Percentiles rank a stretch among this genome's conserved stretches.
These are phyloP conservation scores for Bucco capensis DNA, from an alignment of 2,113 vertebrate species.

Conservation along the genomic window DNA sequence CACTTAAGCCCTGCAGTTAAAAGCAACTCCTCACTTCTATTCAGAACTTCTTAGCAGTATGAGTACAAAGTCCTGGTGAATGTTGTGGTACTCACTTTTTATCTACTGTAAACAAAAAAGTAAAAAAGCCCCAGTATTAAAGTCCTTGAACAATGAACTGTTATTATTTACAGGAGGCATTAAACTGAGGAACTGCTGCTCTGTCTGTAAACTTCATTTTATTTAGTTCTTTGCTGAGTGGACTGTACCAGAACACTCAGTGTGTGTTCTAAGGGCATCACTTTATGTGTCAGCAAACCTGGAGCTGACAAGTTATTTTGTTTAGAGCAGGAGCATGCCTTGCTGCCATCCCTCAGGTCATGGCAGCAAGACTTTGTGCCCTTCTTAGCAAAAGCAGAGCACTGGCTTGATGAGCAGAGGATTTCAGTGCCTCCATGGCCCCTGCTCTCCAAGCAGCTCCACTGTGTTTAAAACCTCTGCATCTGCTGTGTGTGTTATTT, in stretches of 20 bases:
- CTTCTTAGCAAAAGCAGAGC: neutral
- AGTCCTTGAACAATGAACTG: neutral
- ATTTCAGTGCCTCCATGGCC: neutral
- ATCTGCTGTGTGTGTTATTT: neutral
- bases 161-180: neutral
- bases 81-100: neutral
- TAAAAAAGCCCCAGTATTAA: neutral
- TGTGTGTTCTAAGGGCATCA: neutral
- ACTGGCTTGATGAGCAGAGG: neutral
- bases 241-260: neutral
- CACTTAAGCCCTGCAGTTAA: neutral
- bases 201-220: neutral
- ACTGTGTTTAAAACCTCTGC: neutral
- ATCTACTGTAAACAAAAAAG: neutral
- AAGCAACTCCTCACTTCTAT: neutral
- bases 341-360: rapidly evolving
- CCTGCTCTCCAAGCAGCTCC: neutral
- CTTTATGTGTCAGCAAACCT: neutral
- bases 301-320: neutral
- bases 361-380: neutral
- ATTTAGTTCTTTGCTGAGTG: neutral
- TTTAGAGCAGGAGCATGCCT: rapidly evolving
- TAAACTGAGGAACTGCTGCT: neutral
- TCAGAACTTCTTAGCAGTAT: neutral
- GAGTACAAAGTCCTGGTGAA: neutral